phyloP scores from a whole-genome alignment of 2,797 vertebrate species.

The Geotrypetes seraphini region DNA sequence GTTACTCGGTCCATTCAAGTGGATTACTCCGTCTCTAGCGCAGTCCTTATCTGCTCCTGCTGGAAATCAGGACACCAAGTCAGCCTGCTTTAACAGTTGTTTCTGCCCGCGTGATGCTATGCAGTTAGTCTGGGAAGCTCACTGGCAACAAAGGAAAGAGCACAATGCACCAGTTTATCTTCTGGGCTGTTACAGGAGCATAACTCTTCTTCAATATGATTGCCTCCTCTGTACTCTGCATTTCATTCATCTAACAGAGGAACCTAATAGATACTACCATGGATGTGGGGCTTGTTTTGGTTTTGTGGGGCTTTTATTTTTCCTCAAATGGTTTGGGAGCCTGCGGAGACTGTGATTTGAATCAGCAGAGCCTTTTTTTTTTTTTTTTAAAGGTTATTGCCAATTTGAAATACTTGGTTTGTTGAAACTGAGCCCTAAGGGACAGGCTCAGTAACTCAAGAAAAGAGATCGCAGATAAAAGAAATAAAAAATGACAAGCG shows the following conservation, averaged over 20 bases:
- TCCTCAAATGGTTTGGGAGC: constrained; percentile 56
- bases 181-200: constrained; percentile 45
- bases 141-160: constrained; percentile 56
- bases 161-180: constrained; percentile 46
- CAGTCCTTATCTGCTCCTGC: constrained; percentile 61
- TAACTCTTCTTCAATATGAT: constrained; percentile 31
- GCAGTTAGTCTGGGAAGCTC: constrained; percentile 45
- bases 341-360: constrained; percentile 49
- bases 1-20: constrained; percentile 42
- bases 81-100: constrained; percentile 45
- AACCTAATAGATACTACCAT: constrained; percentile 40
- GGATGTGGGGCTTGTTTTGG: constrained; percentile 30
- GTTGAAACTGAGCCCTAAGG: constrained; percentile 68
- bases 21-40: constrained; percentile 61
- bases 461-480: constrained; percentile 74
- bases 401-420: constrained; percentile 56
- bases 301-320: constrained; percentile 43
- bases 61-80: constrained; percentile 51
- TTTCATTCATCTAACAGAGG: constrained; percentile 41
- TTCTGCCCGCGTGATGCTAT: constrained; percentile 47
- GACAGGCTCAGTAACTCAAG: constrained; percentile 66
- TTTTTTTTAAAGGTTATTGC: constrained; percentile 51
- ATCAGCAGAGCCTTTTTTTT: constrained; percentile 42
- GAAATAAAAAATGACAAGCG: constrained; percentile 84
- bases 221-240: constrained; percentile 19